Conservation (phyloP, 2,888 invertebrate species). For the Drosophila stalkeri region DNA sequence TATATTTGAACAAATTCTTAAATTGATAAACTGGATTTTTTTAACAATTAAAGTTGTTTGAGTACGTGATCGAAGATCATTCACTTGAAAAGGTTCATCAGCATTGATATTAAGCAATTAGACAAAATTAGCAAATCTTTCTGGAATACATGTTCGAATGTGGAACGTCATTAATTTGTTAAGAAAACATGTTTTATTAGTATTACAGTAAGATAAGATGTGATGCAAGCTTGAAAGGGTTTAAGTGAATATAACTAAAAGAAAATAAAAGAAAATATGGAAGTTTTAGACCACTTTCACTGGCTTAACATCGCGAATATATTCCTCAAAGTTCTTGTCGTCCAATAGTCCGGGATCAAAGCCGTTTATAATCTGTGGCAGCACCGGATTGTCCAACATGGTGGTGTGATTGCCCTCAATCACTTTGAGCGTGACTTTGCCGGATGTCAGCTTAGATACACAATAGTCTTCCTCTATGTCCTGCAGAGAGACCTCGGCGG, state of each 20-base stretch:
- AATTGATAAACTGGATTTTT: slow-evolving; percentile 18
- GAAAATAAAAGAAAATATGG: background rate
- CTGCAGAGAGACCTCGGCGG: slow-evolving; percentile 87
- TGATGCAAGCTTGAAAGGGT: slow-evolving; percentile 17
- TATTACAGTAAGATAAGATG: slow-evolving; percentile 9
- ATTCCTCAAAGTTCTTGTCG: slow-evolving; percentile 81
- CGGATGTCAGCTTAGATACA: slow-evolving; percentile 87
- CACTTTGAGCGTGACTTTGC: slow-evolving; percentile 87
- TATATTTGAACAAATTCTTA: background rate
- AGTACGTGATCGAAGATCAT: slow-evolving; percentile 11
- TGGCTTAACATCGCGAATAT: slow-evolving; percentile 74
- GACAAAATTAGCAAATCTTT: slow-evolving; percentile 1
- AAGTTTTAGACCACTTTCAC: slow-evolving; percentile 48
- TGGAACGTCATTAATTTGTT: background rate
- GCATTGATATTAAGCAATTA: background rate
- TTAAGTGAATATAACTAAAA: slow-evolving; percentile 14
- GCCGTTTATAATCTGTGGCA: slow-evolving; percentile 88
- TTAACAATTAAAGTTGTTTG: background rate
- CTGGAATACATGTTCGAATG: background rate
- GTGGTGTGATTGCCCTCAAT: slow-evolving; percentile 91
- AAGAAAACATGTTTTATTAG: slow-evolving; percentile 17
- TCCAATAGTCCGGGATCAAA: slow-evolving; percentile 81
- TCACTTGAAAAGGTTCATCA: slow-evolving; percentile 2
- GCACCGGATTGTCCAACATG: slow-evolving; percentile 88
- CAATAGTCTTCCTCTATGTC: slow-evolving; percentile 89